A percentile compares a stretch with the other conserved stretches of the same genome.
phyloP scores from a whole-genome alignment of 1,140 invertebrate genomes.

The Bombus confusus region DNA sequence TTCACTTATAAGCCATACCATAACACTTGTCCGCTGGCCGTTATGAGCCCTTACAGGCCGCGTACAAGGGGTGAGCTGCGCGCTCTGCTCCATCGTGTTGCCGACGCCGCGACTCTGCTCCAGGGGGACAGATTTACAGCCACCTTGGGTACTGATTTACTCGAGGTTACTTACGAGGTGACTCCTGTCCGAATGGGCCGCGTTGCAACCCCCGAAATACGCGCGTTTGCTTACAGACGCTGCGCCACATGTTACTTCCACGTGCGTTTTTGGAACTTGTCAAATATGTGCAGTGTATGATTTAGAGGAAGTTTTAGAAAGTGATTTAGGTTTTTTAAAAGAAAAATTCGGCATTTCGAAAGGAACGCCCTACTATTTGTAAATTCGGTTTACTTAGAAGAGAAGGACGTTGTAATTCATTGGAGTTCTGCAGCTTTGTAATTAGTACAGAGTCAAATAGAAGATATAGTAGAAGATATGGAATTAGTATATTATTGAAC shows the following conservation, averaged over 20 bases:
- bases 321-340: no score
- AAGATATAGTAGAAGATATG: no score
- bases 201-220: constrained; percentile 47
- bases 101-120: constrained; percentile 58
- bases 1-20: constrained; percentile 83
- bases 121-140: constrained; percentile 81
- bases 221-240: constrained; percentile 49
- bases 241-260: constrained; percentile 77
- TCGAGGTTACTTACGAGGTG: constrained; percentile 62
- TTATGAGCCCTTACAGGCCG: constrained; percentile 76
- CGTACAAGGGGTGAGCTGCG: constrained; percentile 12
- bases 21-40: constrained; percentile 82
- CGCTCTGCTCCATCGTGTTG: constrained; percentile 29
- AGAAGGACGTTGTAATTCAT: no score
- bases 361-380: no score
- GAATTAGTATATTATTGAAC: no score
- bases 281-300: no score
- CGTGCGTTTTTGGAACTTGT: constrained; percentile 14
- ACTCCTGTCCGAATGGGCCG: constrained; percentile 59
- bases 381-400: no score
- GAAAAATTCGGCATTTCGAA: no score
- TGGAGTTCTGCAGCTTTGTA: no score
- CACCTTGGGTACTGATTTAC: constrained; percentile 83
- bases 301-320: not conserved
- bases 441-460: no score